Base-by-base conservation (phyloP, 2,113 vertebrate species). In the Harpagus bidentatus region DNA sequence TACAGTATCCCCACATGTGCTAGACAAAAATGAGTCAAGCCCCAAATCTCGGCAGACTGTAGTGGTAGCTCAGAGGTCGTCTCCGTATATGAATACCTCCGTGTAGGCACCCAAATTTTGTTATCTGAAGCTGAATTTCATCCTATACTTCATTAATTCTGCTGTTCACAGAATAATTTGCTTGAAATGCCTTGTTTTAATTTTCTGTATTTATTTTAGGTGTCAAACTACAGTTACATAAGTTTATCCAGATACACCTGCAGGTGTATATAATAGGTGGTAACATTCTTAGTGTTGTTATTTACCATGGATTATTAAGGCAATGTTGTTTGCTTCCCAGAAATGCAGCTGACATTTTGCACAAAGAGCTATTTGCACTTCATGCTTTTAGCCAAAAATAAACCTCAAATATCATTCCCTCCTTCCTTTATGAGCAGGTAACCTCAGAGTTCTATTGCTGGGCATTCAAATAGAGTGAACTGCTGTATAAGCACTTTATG, bases 361-460 rank as follows among this genome's bases (percentile, higher is more conserved):
- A 95, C 82, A 92, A 86, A 95, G 55, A 84, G 50, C 34, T 69
- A 74, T 81, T 91, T 88, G 50, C 63, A 80, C 88, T 82, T 91
- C 67, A 76, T 36, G 81, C 86, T 97, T 96, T 97, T 88, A 92
- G 52, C 86, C 71, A 86, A 95, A 97, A 96, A 93, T 92, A 95
- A 97, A 88, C 48, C 86, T 91, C 61, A 91, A 42, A 65, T 83
- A 95, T 47, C 28, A 63, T 73, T 86, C 91, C 22, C 89, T 89
- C 63, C 65, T 40, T 94, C 89, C 52, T 95, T 96, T 93, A 70
- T 86, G 73, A 95, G 26, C 67, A 95, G 89, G 88, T 90, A 95
- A 90, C 83, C 56, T 93, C 93, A 72, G 86, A 96, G 78, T 25
- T 78, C 55, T 66, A 55, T 65, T 76, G 90, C 58, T 92, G 92